These are phyloP conservation scores for Matsumyia berberina DNA, from an alignment of 2,888 invertebrate genomes.

Conservation along the genomic window DNA sequence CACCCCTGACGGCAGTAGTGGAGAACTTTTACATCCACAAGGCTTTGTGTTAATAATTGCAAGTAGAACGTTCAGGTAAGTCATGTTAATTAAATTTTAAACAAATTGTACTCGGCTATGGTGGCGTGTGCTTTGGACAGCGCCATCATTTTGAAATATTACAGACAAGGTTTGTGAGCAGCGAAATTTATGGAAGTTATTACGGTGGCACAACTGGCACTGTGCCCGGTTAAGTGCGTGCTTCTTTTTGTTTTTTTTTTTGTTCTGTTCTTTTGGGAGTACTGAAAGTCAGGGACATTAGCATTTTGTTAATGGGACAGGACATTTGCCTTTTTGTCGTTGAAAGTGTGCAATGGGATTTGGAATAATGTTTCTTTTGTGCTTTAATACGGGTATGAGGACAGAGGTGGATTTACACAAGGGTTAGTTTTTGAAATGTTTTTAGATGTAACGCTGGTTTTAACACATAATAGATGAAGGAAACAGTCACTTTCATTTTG, in stretches of 20 bases:
- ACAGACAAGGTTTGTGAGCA: constrained; percentile 35
- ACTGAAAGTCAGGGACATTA: constrained; percentile 24
- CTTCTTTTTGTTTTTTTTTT: constrained; percentile 6
- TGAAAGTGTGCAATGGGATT: constrained; percentile 22
- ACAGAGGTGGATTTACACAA: constrained; percentile 15
- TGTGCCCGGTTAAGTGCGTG: constrained; percentile 30
- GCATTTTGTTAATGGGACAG: constrained; percentile 37
- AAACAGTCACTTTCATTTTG: too few species aligned
- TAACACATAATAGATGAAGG: too few species aligned
- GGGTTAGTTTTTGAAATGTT: not conserved
- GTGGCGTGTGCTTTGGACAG: constrained; percentile 62
- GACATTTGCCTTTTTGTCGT: constrained; percentile 33
- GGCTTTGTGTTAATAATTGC: constrained; percentile 62
- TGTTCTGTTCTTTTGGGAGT: not conserved
- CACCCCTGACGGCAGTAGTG: not conserved
- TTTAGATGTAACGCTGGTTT: too few species aligned
- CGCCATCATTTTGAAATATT: constrained; percentile 66
- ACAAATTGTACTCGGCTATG: constrained; percentile 59
- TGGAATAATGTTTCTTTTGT: constrained; percentile 8
- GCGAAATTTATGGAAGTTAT: constrained; percentile 60
- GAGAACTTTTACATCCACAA: constrained; percentile 30
- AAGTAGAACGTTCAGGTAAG: constrained; percentile 60
- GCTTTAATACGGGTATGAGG: constrained; percentile 9
- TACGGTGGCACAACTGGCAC: constrained; percentile 37
- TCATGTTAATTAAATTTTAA: constrained; percentile 72